Conservation (phyloP, 1,140 invertebrate genomes). For the Marisa cornuarietis region DNA sequence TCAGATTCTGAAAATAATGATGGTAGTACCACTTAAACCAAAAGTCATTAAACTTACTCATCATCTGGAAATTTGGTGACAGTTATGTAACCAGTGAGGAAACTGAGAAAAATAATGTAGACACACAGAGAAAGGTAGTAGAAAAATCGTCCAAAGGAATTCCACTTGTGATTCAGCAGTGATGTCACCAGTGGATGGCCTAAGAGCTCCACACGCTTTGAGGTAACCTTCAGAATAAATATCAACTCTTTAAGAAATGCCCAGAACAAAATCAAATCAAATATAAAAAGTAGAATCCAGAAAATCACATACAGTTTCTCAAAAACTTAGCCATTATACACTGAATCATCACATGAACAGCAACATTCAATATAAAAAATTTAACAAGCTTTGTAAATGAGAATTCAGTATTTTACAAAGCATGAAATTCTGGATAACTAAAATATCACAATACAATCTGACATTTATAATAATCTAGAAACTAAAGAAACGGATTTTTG, state of each 20-base stretch:
- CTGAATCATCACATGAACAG: too few relatives aligned
- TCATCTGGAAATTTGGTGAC: constrained; percentile 57
- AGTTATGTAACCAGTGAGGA: constrained; percentile 68
- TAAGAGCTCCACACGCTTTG: constrained; percentile 64
- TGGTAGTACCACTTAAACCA: too few relatives aligned
- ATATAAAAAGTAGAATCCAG: neutral
- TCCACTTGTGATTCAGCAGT: constrained; percentile 69
- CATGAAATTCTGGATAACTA: too few relatives aligned
- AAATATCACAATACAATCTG: too few relatives aligned
- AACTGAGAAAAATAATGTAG: constrained; percentile 67
- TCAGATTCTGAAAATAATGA: too few relatives aligned
- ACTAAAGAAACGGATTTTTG: too few relatives aligned
- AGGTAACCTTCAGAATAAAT: constrained; percentile 40
- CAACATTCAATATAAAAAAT: too few relatives aligned
- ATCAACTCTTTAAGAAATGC: neutral
- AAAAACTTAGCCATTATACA: too few relatives aligned
- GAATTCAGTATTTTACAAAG: too few relatives aligned
- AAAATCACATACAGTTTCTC: too few relatives aligned
- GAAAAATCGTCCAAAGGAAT: constrained; percentile 65
- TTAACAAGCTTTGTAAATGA: too few relatives aligned
- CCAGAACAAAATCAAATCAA: neutral
- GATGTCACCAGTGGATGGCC: constrained; percentile 68
- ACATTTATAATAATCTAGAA: too few relatives aligned
- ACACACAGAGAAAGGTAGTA: constrained; percentile 69
- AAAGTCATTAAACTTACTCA: constrained; percentile 31